Percentiles rank a stretch among this genome's conserved stretches.
Conservation (phyloP, 2,113 vertebrate species). For the Zosterops borbonicus region DNA sequence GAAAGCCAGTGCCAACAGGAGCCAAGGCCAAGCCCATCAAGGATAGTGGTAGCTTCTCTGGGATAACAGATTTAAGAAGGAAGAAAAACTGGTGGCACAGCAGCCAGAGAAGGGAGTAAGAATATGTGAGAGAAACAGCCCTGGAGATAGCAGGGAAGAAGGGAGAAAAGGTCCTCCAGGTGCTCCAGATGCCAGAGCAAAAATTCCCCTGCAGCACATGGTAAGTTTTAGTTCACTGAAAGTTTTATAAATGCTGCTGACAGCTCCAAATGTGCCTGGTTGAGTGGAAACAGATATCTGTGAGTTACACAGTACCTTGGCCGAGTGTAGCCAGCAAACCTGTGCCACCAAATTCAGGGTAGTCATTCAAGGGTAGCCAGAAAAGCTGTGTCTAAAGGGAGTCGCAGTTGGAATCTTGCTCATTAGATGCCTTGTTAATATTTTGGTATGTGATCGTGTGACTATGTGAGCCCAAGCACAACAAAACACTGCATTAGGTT, state of each 20-base stretch:
- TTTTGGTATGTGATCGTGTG: background rate
- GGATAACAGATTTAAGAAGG: background rate
- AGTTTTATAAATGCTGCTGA: background rate
- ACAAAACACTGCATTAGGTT: background rate
- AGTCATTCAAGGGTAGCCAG: background rate
- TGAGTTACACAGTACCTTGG: background rate
- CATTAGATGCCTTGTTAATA: background rate
- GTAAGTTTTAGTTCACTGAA: background rate
- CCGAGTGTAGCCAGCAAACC: background rate
- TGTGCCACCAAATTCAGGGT: background rate
- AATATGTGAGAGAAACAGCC: background rate
- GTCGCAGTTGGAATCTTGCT: background rate
- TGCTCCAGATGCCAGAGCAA: background rate
- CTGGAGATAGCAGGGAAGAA: background rate
- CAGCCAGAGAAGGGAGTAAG: background rate
- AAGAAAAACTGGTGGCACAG: background rate
- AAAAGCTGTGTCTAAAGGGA: background rate
- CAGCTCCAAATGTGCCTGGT: background rate
- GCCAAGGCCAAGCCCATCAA: background rate
- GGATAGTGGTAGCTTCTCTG: accelerated
- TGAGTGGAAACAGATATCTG: background rate
- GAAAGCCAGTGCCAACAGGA: background rate
- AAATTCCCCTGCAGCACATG: accelerated
- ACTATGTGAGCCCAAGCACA: background rate
- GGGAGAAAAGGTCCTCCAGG: background rate